These are phyloP conservation scores for Arizona elegans DNA, from an alignment of 2,113 vertebrate species.

Conservation along the genomic window DNA sequence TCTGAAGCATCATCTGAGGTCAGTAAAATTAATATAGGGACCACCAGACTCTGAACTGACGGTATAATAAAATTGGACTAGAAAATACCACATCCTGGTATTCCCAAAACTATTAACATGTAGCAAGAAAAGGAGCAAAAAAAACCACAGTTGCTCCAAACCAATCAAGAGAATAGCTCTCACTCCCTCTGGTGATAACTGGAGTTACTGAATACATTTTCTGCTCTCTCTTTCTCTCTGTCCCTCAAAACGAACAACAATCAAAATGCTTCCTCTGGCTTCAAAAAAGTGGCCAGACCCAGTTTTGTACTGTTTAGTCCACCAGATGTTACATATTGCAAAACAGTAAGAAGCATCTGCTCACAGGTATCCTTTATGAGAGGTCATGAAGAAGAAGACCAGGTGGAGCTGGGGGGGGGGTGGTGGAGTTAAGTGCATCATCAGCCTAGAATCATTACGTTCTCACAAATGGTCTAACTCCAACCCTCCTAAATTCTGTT, in stretches of 20 bases:
- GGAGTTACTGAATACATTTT: background rate
- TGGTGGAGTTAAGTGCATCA: background rate
- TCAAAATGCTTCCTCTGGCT: background rate
- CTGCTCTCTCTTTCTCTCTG: background rate
- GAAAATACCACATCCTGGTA: background rate
- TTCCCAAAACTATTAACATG: background rate
- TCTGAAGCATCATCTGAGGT: background rate
- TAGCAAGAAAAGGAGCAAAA: background rate
- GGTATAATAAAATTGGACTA: background rate
- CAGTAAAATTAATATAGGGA: background rate
- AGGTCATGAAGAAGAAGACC: background rate
- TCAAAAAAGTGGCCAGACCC: background rate
- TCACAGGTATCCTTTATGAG: background rate
- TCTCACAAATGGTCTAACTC: background rate
- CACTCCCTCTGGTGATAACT: background rate
- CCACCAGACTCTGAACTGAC: background rate
- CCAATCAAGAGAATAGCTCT: background rate
- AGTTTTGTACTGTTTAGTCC: background rate
- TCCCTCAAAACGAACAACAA: background rate
- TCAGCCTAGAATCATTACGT: background rate
- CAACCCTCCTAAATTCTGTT: background rate
- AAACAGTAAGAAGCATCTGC: background rate
- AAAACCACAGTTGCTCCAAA: background rate
- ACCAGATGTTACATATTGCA: background rate
- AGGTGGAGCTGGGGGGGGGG: background rate